Conservation (phyloP, 2,797 vertebrate species). For the Spea hammondii region DNA sequence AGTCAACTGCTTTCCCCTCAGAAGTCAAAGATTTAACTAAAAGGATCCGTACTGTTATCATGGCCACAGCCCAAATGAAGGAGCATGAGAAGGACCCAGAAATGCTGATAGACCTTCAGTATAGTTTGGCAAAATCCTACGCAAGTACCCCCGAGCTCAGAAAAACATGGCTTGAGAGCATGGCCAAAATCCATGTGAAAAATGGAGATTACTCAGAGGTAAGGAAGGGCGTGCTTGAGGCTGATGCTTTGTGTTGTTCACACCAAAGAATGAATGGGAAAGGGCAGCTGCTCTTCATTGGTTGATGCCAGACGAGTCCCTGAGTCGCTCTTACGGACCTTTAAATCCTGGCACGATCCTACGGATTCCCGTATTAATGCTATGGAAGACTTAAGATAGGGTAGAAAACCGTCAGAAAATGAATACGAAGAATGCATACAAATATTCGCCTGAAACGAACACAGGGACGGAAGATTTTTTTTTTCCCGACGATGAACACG, state of each 20-base stretch:
- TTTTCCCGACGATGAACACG: too few relatives aligned
- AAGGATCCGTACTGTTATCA: constrained; percentile 92
- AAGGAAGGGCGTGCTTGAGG: not conserved
- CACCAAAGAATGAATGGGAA: too few relatives aligned
- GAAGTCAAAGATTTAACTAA: constrained; percentile 95
- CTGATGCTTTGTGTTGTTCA: not conserved
- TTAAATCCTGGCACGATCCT: too few relatives aligned
- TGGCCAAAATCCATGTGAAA: constrained; percentile 93
- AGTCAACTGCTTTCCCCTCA: constrained; percentile 87
- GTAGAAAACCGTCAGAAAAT: too few relatives aligned
- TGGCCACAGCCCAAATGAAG: constrained; percentile 97
- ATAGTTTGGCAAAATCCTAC: constrained; percentile 93
- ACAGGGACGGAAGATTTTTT: too few relatives aligned
- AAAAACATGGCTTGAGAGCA: constrained; percentile 95
- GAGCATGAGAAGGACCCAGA: constrained; percentile 94
- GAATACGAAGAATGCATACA: too few relatives aligned
- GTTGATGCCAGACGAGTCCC: too few relatives aligned
- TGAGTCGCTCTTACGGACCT: too few relatives aligned
- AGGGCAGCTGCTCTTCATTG: too few relatives aligned
- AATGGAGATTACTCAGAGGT: constrained; percentile 96
- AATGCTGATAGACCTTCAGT: constrained; percentile 94
- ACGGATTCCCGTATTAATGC: too few relatives aligned
- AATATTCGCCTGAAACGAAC: too few relatives aligned
- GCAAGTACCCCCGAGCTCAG: constrained; percentile 94
- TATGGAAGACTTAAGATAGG: too few relatives aligned